Conservation (phyloP, 2,888 invertebrate genomes). For the Stenotaenia linearis region DNA sequence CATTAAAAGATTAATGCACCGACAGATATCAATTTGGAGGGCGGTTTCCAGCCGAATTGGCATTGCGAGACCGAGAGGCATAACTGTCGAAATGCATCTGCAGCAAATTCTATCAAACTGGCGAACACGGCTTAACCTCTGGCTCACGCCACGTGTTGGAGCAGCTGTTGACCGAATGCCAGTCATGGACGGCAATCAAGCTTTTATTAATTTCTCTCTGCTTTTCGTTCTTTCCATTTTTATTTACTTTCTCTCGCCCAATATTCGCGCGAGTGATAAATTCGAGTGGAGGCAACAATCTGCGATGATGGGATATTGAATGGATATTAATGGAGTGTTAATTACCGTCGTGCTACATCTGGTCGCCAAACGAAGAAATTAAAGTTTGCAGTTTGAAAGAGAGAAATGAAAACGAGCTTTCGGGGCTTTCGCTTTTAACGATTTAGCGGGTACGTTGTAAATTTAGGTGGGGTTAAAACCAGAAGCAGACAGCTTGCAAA, state of each 20-base stretch:
- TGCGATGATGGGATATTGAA: slow-evolving; percentile 8
- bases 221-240: neutral
- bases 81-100: too few relatives aligned
- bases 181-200: neutral
- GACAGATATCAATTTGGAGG: too few relatives aligned
- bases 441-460: neutral
- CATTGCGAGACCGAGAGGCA: too few relatives aligned
- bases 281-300: neutral
- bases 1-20: too few relatives aligned
- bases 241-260: neutral
- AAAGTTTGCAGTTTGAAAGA: neutral
- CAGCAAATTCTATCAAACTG: neutral
- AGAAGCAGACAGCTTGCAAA: neutral
- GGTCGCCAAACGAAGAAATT: slow-evolving; percentile 8
- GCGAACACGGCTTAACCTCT: neutral
- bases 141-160: too few relatives aligned
- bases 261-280: neutral
- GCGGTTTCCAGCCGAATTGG: too few relatives aligned
- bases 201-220: neutral
- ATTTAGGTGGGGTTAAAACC: slow-evolving; percentile 1
- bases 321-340: slow-evolving; percentile 22
- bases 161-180: slow-evolving; percentile 19
- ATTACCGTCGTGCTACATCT: slow-evolving; percentile 3
- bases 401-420: neutral
- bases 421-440: neutral